phyloP scores from a whole-genome alignment of 1,140 invertebrate species.

The Aphis craccivora region DNA sequence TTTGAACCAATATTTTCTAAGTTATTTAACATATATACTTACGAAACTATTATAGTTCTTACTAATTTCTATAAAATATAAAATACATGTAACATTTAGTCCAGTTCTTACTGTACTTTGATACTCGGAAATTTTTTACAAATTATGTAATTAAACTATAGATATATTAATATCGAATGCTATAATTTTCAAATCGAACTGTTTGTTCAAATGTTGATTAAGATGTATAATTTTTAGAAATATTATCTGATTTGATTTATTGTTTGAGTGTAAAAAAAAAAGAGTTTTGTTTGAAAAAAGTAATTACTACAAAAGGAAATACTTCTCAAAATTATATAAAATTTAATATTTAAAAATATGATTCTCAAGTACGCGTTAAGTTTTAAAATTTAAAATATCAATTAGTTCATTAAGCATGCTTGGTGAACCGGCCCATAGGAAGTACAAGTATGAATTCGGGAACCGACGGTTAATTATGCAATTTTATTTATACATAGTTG shows the following conservation, averaged over 20 bases:
- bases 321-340: neutral
- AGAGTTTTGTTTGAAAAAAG: neutral
- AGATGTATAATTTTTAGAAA: neutral
- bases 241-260: neutral
- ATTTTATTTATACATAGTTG: neutral
- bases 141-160: neutral
- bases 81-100: conserved; percentile 2
- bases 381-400: neutral
- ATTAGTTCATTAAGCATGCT: neutral
- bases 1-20: neutral
- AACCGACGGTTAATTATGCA: neutral
- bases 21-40: neutral
- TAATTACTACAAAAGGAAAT: rapidly evolving
- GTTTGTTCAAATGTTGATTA: neutral
- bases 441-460: too few species aligned
- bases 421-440: too few species aligned
- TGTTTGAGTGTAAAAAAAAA: neutral
- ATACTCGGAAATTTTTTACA: neutral
- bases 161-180: neutral
- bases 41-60: neutral
- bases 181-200: neutral
- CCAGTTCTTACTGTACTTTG: neutral
- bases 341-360: neutral
- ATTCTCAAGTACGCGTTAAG: neutral
- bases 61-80: neutral